Conservation (phyloP, 1,140 invertebrate genomes). For the Psix sp. region DNA sequence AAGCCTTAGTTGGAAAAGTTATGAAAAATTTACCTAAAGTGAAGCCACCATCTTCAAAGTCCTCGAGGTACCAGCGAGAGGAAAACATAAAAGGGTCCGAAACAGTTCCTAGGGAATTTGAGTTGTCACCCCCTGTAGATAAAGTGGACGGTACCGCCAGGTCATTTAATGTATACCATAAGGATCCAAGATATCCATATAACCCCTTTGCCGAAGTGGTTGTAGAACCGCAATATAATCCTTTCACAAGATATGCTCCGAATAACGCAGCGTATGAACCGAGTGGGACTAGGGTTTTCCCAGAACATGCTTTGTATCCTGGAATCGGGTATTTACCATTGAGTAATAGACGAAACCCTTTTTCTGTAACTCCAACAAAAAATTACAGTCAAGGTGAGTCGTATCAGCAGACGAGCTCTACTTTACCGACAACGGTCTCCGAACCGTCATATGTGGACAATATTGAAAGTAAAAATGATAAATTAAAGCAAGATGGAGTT, state of each 20-base stretch:
- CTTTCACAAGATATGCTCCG: slow-evolving; percentile 32
- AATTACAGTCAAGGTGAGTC: not conserved
- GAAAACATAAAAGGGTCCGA: too few relatives aligned
- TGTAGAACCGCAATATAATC: slow-evolving; percentile 25
- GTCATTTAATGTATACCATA: slow-evolving; percentile 39
- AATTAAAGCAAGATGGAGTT: not conserved
- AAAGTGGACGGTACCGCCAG: slow-evolving; percentile 10
- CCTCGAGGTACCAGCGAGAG: slow-evolving; percentile 9
- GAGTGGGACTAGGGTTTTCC: slow-evolving; percentile 32
- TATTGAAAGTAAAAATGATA: slow-evolving; percentile 26
- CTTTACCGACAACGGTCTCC: not conserved
- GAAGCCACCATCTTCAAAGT: slow-evolving; percentile 14
- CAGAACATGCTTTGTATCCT: slow-evolving; percentile 38
- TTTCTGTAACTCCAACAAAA: slow-evolving; percentile 10
- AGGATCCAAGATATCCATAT: slow-evolving; percentile 12
- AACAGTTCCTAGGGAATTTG: too few relatives aligned
- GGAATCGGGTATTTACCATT: slow-evolving; percentile 45
- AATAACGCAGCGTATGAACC: slow-evolving; percentile 28
- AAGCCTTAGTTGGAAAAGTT: slow-evolving; percentile 10
- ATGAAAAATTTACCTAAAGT: slow-evolving; percentile 32
- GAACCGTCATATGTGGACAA: slow-evolving; percentile 21
- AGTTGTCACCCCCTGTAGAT: not conserved
- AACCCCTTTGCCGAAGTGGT: slow-evolving; percentile 32
- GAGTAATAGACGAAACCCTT: slow-evolving; percentile 15
- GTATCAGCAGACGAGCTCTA: slow-evolving; percentile 19